These are phyloP conservation scores for Lasiurus cinereus DNA, from an alignment of 2,113 vertebrate genomes.

Conservation along the genomic window DNA sequence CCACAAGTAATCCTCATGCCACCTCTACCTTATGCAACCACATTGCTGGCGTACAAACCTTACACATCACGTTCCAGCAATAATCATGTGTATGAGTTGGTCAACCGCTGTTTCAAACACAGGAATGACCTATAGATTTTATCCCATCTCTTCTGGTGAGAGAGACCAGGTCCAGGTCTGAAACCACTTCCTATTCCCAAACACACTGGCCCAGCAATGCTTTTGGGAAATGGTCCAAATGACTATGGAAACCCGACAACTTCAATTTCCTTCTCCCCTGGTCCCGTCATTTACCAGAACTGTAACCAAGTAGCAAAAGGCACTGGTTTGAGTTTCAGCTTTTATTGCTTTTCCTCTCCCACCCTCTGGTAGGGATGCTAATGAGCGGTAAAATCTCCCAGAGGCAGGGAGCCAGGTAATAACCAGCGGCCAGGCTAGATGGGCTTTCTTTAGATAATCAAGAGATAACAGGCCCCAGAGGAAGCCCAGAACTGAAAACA, in stretches of 20 bases:
- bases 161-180: not conserved
- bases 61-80: not conserved
- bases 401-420: not conserved
- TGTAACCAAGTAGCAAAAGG: not conserved
- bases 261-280: slow-evolving; percentile 44
- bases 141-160: not conserved
- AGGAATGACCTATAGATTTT: not conserved
- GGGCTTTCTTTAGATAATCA: not conserved
- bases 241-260: slow-evolving; percentile 2
- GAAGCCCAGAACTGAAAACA: not conserved
- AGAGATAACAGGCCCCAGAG: not conserved
- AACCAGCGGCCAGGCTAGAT: not conserved
- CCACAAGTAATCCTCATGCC: not conserved
- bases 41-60: not conserved
- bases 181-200: slow-evolving; percentile 60
- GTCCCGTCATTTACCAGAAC: slow-evolving; percentile 54
- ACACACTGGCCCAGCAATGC: not conserved
- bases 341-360: not conserved
- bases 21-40: slow-evolving; percentile 11
- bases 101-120: not conserved
- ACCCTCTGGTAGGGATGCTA: not conserved
- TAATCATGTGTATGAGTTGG: not conserved
- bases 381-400: not conserved
- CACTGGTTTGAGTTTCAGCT: not conserved
- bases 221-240: not conserved